Evolutionary conservation across 1,140 invertebrate genomes (phyloP).

Genomic region (Lasioglossum albipes): DNA sequence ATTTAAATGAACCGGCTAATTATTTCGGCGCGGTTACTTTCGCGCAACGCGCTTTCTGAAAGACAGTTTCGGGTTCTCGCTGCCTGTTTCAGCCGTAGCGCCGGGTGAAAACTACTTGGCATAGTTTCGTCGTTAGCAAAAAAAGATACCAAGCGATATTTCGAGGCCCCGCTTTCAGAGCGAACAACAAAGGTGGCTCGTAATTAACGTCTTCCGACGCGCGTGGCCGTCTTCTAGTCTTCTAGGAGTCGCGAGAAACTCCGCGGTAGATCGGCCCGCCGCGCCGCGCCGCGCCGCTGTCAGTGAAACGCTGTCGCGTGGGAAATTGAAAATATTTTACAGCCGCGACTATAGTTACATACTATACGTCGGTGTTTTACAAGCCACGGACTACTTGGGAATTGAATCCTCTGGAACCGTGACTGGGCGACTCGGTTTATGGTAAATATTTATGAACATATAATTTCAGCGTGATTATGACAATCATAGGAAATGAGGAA

Average conservation of each 20-base stretch:
- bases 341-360: too few species aligned
- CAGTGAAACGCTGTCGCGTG: not conserved
- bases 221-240: not conserved
- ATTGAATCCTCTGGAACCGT: too few species aligned
- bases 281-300: not conserved
- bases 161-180: not conserved
- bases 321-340: too few species aligned
- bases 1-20: conserved; percentile 56
- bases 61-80: conserved; percentile 3
- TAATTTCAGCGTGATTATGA: too few species aligned
- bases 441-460: too few species aligned
- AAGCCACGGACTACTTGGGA: too few species aligned
- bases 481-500: too few species aligned
- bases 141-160: too few species aligned
- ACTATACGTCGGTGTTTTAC: too few species aligned
- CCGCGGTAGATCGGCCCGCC: not conserved
- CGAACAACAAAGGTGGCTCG: conserved; percentile 17
- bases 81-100: conserved; percentile 8
- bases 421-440: too few species aligned
- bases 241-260: not conserved
- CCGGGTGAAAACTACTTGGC: conserved; percentile 35
- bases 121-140: conserved; percentile 14
- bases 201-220: conserved; percentile 9
- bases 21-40: conserved; percentile 29
- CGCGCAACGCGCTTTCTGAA: not conserved